Evolutionary conservation across 2,797 vertebrate genomes (phyloP).

Genomic region (Notolabrus celidotus): DNA sequence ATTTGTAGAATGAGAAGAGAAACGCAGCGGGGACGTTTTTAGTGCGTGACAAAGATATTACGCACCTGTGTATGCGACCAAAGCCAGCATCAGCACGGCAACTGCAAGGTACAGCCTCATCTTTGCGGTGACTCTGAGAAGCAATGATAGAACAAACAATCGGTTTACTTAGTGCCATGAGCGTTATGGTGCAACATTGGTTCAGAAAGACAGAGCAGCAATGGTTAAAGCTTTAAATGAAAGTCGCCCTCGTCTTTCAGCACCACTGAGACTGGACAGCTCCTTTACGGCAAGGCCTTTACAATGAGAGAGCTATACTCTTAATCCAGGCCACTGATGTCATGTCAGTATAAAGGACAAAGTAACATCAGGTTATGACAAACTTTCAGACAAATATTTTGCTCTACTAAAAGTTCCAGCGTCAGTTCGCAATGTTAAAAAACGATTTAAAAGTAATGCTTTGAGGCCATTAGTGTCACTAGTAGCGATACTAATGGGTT

Average conservation of each 20-base stretch:
- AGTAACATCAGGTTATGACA: too few species aligned
- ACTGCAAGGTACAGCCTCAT: slow-evolving; percentile 85
- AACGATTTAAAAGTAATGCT: too few species aligned
- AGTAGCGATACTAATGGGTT: slow-evolving; percentile 4
- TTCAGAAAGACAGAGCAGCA: not conserved
- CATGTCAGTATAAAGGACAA: not conserved
- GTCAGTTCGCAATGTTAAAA: too few species aligned
- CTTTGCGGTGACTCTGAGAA: slow-evolving; percentile 46
- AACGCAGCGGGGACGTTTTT: not conserved
- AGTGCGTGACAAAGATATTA: not conserved
- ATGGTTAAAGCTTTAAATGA: not conserved
- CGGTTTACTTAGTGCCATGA: not conserved
- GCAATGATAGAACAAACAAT: not conserved
- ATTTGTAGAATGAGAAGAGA: not conserved
- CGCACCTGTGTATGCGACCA: slow-evolving; percentile 83
- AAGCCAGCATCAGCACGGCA: slow-evolving; percentile 82
- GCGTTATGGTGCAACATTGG: not conserved
- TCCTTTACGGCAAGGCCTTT: not conserved
- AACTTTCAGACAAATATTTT: not conserved
- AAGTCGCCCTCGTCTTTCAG: slow-evolving; percentile 26
- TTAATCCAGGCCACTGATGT: not conserved
- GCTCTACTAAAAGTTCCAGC: too few species aligned
- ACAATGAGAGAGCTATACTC: not conserved
- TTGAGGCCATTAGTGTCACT: too few species aligned
- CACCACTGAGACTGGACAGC: slow-evolving; percentile 43